Percentiles rank a stretch among this genome's conserved stretches.
These are phyloP conservation scores for Drosophila percnosoma DNA, from an alignment of 2,888 invertebrate species.

Conservation along the genomic window DNA sequence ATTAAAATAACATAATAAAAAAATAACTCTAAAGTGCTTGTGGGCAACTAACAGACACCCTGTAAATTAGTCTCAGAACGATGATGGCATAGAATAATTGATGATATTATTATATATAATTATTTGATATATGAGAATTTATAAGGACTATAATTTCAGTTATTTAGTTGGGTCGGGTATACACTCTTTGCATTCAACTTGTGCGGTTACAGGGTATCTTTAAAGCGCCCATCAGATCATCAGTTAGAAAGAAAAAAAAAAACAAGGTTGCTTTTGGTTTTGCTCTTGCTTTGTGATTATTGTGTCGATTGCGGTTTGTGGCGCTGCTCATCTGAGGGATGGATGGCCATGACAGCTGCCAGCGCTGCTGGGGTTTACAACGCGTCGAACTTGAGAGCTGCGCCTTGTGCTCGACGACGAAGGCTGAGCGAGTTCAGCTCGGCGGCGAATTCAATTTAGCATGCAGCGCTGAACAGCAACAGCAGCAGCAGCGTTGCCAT, in stretches of 20 bases:
- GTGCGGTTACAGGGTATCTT: conserved; percentile 23
- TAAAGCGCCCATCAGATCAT: conserved; percentile 17
- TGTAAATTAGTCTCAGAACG: neutral
- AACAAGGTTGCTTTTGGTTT: conserved; percentile 34
- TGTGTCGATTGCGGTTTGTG: conserved; percentile 36
- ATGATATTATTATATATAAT: neutral
- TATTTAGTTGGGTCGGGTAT: neutral
- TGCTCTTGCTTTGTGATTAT: conserved; percentile 6
- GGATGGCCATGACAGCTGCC: conserved; percentile 37
- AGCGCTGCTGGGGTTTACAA: conserved; percentile 3
- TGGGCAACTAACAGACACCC: conserved; percentile 1
- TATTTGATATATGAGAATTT: neutral
- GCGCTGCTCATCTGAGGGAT: conserved; percentile 35
- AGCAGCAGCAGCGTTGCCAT: conserved; percentile 28
- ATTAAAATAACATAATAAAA: conserved; percentile 17
- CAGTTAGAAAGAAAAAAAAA: conserved; percentile 23
- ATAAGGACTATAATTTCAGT: neutral
- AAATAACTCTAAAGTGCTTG: too few relatives aligned
- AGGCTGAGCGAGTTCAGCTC: neutral
- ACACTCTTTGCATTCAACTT: neutral
- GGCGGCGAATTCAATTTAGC: conserved; percentile 14
- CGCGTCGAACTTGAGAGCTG: conserved; percentile 25
- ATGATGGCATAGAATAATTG: too few relatives aligned
- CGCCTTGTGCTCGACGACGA: neutral
- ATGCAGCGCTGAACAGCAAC: conserved; percentile 19